A percentile compares a stretch with the other conserved stretches of the same genome.
phyloP scores from a whole-genome alignment of 2,797 vertebrate genomes.

The Ptychadena robeensis region DNA sequence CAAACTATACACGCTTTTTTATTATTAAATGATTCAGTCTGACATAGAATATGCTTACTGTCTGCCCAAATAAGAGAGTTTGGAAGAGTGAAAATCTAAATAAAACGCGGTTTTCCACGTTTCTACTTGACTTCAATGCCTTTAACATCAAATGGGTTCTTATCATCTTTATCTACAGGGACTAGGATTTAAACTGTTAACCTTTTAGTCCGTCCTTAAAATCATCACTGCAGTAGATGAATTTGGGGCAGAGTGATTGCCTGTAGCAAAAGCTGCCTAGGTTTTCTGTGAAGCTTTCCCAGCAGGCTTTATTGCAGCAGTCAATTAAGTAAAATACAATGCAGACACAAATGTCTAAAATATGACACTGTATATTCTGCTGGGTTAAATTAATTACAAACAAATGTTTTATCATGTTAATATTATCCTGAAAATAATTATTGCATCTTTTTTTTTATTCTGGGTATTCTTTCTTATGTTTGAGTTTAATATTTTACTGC shows the following conservation, averaged over 20 bases:
- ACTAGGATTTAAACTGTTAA: slow-evolving; percentile 59
- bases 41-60: neutral
- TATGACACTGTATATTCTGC: neutral
- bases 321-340: slow-evolving; percentile 52
- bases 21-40: neutral
- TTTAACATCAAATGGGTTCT: slow-evolving; percentile 46
- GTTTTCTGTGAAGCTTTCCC: slow-evolving; percentile 42
- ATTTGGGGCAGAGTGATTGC: slow-evolving; percentile 56
- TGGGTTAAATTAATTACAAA: neutral
- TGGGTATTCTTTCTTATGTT: neutral
- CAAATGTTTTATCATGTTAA: neutral
- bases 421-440: neutral
- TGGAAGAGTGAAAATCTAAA: neutral
- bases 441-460: neutral
- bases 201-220: slow-evolving; percentile 57
- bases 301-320: slow-evolving; percentile 45
- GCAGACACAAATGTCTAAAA: slow-evolving; percentile 14
- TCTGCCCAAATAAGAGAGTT: neutral
- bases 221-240: slow-evolving; percentile 56
- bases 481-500: neutral
- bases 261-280: slow-evolving; percentile 52
- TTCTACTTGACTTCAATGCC: slow-evolving; percentile 42
- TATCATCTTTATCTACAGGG: slow-evolving; percentile 56
- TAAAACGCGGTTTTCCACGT: slow-evolving; percentile 6
- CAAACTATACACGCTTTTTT: neutral